These are phyloP conservation scores for Tortrix viridana DNA, from an alignment of 2,888 invertebrate genomes.

Conservation along the genomic window DNA sequence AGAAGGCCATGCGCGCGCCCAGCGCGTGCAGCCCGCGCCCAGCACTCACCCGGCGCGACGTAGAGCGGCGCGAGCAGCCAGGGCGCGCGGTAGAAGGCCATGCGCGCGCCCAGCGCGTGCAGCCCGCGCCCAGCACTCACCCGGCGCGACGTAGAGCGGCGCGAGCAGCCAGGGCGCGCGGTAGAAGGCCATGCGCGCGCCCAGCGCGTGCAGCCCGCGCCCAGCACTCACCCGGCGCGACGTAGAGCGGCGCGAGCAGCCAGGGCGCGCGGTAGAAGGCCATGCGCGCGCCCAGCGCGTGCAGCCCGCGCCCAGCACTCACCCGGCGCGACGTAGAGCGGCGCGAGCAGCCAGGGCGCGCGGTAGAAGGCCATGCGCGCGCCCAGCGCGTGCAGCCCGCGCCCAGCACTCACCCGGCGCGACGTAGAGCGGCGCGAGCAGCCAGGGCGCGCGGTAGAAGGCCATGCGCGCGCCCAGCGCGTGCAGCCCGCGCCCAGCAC, in stretches of 20 bases:
- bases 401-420: slow-evolving; percentile 11
- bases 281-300: slow-evolving; percentile 62
- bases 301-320: slow-evolving; percentile 68
- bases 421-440: too few species aligned
- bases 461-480: slow-evolving; percentile 60
- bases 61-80: too few species aligned
- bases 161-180: too few species aligned
- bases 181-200: slow-evolving; percentile 48
- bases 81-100: background rate
- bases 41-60: background rate
- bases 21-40: slow-evolving; percentile 73
- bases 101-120: slow-evolving; percentile 64
- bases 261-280: background rate
- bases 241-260: too few species aligned
- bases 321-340: slow-evolving; percentile 1
- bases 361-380: slow-evolving; percentile 42
- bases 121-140: slow-evolving; percentile 66
- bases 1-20: slow-evolving; percentile 54
- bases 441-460: too few species aligned
- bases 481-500: slow-evolving; percentile 70
- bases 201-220: slow-evolving; percentile 77
- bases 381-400: slow-evolving; percentile 79
- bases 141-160: too few species aligned
- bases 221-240: slow-evolving; percentile 1
- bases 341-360: too few species aligned